Evolutionary conservation across 2,888 invertebrate genomes (phyloP), one percentile per base, ranked within the genome.

Genomic region (Caenorhabditis angaria): DNA sequence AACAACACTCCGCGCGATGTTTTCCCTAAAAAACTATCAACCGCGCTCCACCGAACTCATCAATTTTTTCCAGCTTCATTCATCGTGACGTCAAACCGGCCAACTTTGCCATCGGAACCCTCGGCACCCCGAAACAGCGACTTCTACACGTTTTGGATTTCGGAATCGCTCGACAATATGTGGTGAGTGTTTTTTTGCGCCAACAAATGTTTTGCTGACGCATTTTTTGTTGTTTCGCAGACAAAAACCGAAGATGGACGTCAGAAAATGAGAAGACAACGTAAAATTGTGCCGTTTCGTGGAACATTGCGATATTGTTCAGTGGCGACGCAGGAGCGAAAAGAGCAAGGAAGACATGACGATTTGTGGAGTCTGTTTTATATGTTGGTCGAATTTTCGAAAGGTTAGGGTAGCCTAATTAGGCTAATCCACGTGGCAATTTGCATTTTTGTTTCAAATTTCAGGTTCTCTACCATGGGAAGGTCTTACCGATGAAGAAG

Each of bases 231-330:
- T 14, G 5, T 27, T 27, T 53, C 3, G 25, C 53, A 27, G 18
- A 65, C 53, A 32, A 67, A 65, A 29, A 63, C 51, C 6, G 55
- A 64, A 8, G 54, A 65, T 0, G 73, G 73, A 6, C 58, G 61
- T 12, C 18, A 58, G 56, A 56, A 61, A n/a, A 63, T 78, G 18
- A 57, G 80, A 18, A 59, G 62, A 57, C 66, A 76, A 0, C 55
- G 80, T 28, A 32, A 32, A 25, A 64, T 76, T 4, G 76, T 71
- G 12, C 68, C 76, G 14, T 80, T 80, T 61, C 61, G 76, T 47
- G 81, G 81, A 10, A 81, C 81, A 1, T 60, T 70, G 6, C 61
- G 75, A 20, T 82, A 82, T 56, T 82, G 80, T 57, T 80, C 80
- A 4, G 50, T 74, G 51, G 75, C 58, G n/a, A 69, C 74, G 0